Conservation (phyloP, 2,797 vertebrate species). For the Xiphophorus birchmanni region DNA sequence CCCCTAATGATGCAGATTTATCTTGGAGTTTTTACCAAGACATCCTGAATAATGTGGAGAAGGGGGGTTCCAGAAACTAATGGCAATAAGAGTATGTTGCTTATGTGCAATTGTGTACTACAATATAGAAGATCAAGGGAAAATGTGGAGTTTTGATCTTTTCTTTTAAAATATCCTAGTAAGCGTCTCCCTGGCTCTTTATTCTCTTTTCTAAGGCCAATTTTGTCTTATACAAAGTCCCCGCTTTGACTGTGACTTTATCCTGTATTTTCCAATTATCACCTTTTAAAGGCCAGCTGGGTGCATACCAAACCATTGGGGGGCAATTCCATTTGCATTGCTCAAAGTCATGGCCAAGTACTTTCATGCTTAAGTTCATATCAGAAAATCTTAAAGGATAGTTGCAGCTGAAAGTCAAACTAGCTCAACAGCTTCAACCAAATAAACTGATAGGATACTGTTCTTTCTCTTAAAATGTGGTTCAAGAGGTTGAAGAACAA, state of each 20-base stretch:
- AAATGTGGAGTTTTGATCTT: constrained; percentile 9
- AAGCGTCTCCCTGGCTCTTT: constrained; percentile 29
- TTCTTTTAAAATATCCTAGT: constrained; percentile 14
- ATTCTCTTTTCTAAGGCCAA: constrained; percentile 69
- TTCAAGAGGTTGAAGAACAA: background rate
- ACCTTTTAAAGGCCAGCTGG: constrained; percentile 99
- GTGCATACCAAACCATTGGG: constrained; percentile 98
- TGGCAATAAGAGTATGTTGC: background rate
- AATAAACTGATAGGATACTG: background rate
- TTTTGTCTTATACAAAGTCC: constrained; percentile 88
- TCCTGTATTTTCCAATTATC: constrained; percentile 99
- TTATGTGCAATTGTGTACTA: background rate
- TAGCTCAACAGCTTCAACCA: constrained; percentile 11
- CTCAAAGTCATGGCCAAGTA: constrained; percentile 97
- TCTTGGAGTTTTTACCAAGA: constrained; percentile 4
- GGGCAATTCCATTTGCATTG: constrained; percentile 99
- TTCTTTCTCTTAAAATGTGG: background rate
- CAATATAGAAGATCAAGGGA: constrained; percentile 7
- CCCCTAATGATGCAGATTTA: background rate
- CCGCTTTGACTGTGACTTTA: constrained; percentile 93
- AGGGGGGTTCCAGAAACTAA: background rate
- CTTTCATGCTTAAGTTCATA: constrained; percentile 97
- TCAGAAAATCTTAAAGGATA: constrained; percentile 80
- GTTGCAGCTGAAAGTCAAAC: constrained; percentile 18
- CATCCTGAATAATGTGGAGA: background rate